Evolutionary conservation across 2,888 invertebrate species (phyloP).

Genomic region (Tiliacea aurago): DNA sequence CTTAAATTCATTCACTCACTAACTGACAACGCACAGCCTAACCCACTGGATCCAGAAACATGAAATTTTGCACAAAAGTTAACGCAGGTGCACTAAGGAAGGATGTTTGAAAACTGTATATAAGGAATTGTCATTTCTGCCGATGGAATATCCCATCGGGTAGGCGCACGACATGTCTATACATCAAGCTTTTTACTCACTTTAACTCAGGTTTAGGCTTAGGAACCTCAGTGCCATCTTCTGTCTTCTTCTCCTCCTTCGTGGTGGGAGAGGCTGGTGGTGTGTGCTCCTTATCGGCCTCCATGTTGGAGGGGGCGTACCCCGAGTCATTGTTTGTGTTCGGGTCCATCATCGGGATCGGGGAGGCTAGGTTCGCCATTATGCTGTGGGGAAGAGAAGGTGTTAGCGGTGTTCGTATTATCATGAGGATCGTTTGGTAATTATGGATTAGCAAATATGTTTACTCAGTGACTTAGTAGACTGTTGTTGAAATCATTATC

Average conservation of each 20-base stretch:
- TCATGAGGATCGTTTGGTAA: not conserved
- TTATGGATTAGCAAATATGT: not conserved
- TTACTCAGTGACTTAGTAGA: not conserved
- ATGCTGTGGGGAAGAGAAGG: slow-evolving; percentile 72
- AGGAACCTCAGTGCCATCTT: slow-evolving; percentile 73
- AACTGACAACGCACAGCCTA: too few species aligned
- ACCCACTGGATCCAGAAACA: too few species aligned
- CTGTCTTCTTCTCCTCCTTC: slow-evolving; percentile 73
- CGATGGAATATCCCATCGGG: too few species aligned
- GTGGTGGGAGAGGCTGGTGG: slow-evolving; percentile 86
- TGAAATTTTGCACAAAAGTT: too few species aligned
- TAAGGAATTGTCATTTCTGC: too few species aligned
- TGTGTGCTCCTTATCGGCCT: slow-evolving; percentile 91
- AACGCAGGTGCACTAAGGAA: too few species aligned
- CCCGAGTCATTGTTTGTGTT: slow-evolving; percentile 96
- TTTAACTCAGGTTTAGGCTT: slow-evolving; percentile 84
- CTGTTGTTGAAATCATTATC: not conserved
- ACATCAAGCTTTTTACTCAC: slow-evolving; percentile 66
- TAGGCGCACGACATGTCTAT: too few species aligned
- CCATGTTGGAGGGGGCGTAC: slow-evolving; percentile 93
- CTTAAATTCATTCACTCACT: too few species aligned
- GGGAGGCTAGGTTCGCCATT: slow-evolving; percentile 89
- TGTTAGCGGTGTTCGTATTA: not conserved
- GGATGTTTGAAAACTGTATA: too few species aligned
- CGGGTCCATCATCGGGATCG: slow-evolving; percentile 92